phyloP scores from a whole-genome alignment of 2,888 invertebrate genomes.

The Tenthredo mesomela region DNA sequence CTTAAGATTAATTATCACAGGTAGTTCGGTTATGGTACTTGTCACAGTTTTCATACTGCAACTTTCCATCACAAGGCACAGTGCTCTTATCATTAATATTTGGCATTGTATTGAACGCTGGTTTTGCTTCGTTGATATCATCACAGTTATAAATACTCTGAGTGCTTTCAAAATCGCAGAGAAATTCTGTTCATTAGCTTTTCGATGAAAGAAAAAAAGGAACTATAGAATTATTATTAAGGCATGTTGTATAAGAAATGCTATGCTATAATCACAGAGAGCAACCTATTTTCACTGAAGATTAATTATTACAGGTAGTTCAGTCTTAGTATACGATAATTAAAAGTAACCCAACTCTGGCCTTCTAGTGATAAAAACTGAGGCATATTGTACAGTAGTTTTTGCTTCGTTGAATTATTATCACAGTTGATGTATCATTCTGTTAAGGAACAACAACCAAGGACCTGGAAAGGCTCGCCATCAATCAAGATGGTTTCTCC shows the following conservation, averaged over 20 bases:
- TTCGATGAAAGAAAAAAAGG: too few species aligned
- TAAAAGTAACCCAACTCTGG: too few species aligned
- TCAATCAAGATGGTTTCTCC: slow-evolving; percentile 37
- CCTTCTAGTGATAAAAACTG: neutral
- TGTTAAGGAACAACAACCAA: neutral
- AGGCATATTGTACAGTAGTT: neutral
- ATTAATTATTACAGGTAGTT: too few species aligned
- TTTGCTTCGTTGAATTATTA: neutral
- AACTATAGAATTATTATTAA: too few species aligned
- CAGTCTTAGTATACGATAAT: too few species aligned
- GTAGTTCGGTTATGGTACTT: neutral
- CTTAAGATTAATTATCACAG: neutral
- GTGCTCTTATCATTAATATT: neutral
- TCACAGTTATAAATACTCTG: neutral
- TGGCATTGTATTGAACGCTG: neutral
- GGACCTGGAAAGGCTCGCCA: neutral
- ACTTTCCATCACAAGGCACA: neutral
- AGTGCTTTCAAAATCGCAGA: neutral
- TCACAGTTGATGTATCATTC: neutral
- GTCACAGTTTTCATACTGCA: neutral
- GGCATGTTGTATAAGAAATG: too few species aligned
- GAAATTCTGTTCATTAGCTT: neutral
- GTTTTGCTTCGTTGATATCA: neutral
- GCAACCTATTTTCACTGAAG: too few species aligned
- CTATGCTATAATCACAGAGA: too few species aligned